Evolutionary conservation across 2,888 invertebrate species (phyloP).

Genomic region (Drosophila yooni): DNA sequence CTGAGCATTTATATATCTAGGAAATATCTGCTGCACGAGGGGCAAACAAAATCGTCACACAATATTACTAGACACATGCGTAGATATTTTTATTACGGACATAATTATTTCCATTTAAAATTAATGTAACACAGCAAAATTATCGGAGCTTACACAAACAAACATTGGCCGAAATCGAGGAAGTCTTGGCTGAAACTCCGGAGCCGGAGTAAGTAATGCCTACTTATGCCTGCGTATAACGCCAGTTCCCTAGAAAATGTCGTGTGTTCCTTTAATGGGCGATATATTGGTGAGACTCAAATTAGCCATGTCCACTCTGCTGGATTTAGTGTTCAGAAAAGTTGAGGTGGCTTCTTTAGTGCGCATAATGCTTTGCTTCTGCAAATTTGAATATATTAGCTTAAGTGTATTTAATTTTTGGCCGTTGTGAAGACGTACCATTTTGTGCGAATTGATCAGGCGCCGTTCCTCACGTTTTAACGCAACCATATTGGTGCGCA

Average conservation of each 20-base stretch:
- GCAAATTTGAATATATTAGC: constrained; percentile 65
- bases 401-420: background rate
- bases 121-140: constrained; percentile 48
- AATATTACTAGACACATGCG: constrained; percentile 3
- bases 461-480: constrained; percentile 71
- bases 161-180: constrained; percentile 18
- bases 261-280: constrained; percentile 59
- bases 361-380: constrained; percentile 84
- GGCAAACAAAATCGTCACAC: constrained; percentile 86
- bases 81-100: constrained; percentile 43
- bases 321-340: constrained; percentile 87
- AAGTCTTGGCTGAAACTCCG: constrained; percentile 40
- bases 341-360: constrained; percentile 87
- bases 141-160: constrained; percentile 19
- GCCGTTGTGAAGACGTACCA: constrained; percentile 48
- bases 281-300: constrained; percentile 72
- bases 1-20: constrained; percentile 12
- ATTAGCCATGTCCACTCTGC: constrained; percentile 85
- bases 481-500: constrained; percentile 52
- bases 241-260: constrained; percentile 54
- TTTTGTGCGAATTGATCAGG: constrained; percentile 78
- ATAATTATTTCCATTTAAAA: constrained; percentile 46
- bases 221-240: constrained; percentile 49
- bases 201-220: constrained; percentile 7
- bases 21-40: constrained; percentile 88